A percentile compares a stretch with the other conserved stretches of the same genome.
These are phyloP conservation scores for Aegotheles bennettii DNA, from an alignment of 2,113 vertebrate species.

Conservation along the genomic window DNA sequence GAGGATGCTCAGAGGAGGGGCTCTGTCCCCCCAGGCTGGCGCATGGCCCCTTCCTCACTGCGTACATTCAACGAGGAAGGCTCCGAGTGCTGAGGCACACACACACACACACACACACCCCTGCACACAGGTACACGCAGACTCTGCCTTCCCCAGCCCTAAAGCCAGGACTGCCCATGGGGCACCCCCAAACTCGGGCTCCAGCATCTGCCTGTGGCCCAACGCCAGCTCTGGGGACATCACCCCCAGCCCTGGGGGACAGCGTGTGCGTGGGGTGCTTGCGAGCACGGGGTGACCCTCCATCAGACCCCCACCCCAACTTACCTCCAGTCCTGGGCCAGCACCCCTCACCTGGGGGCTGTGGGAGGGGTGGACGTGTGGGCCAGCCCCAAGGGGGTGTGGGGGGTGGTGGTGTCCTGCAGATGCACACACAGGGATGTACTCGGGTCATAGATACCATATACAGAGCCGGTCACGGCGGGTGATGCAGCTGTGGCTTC, in stretches of 20 bases:
- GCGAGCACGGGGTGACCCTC: neutral
- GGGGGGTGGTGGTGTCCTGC: slow-evolving; percentile 18
- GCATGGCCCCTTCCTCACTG: neutral
- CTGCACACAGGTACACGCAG: neutral
- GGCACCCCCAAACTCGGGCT: neutral
- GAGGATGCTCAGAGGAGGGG: neutral
- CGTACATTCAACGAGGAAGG: slow-evolving; percentile 55
- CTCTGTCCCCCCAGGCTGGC: neutral
- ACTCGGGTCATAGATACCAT: slow-evolving; percentile 14
- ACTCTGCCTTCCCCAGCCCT: neutral
- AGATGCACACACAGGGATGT: neutral
- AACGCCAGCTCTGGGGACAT: neutral
- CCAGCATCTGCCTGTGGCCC: neutral
- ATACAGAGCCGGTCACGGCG: neutral
- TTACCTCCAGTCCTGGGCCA: slow-evolving; percentile 34
- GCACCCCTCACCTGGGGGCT: slow-evolving; percentile 2
- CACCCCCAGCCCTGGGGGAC: neutral
- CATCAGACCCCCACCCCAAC: neutral
- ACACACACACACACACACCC: neutral
- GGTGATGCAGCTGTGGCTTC: slow-evolving; percentile 37
- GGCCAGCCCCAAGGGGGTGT: no score
- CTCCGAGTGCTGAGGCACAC: neutral
- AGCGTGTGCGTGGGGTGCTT: neutral
- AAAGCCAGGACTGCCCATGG: neutral
- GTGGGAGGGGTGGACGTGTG: neutral